Evolutionary conservation across 2,888 invertebrate genomes (phyloP).

Genomic region (Muscina levida): DNA sequence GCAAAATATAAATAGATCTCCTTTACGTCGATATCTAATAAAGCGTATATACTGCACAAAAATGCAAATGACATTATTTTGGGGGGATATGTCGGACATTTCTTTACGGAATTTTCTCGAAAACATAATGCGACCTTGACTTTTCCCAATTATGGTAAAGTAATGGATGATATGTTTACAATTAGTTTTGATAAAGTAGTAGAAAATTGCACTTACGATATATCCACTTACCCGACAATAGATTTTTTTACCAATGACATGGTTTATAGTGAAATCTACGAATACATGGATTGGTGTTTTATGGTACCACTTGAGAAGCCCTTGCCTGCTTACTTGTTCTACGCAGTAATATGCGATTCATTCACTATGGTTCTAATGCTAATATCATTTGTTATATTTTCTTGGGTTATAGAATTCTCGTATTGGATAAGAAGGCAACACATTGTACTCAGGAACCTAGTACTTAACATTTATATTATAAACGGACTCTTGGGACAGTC

Average conservation of each 20-base stretch:
- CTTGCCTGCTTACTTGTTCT: constrained; percentile 61
- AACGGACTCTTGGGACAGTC: constrained; percentile 64
- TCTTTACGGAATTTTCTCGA: constrained; percentile 54
- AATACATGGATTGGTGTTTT: constrained; percentile 44
- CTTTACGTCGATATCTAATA: too few species aligned
- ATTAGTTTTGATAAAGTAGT: constrained; percentile 26
- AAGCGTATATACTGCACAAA: too few species aligned
- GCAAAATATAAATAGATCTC: too few species aligned
- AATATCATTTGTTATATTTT: too few species aligned
- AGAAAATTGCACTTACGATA: constrained; percentile 54
- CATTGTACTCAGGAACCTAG: too few species aligned
- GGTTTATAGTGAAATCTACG: constrained; percentile 50
- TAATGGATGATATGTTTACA: background rate
- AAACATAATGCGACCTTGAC: constrained; percentile 60
- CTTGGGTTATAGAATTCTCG: too few species aligned
- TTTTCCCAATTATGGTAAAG: constrained; percentile 23
- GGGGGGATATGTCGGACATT: constrained; percentile 55
- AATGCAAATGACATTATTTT: constrained; percentile 22
- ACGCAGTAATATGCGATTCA: constrained; percentile 57
- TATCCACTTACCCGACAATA: constrained; percentile 37
- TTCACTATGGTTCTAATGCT: constrained; percentile 25
- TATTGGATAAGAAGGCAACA: too few species aligned
- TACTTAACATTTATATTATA: constrained; percentile 59
- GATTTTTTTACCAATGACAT: background rate
- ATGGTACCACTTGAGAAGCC: constrained; percentile 63